Evolutionary conservation across 2,113 vertebrate genomes (phyloP).

Genomic region (Urocynchramus pylzowi): DNA sequence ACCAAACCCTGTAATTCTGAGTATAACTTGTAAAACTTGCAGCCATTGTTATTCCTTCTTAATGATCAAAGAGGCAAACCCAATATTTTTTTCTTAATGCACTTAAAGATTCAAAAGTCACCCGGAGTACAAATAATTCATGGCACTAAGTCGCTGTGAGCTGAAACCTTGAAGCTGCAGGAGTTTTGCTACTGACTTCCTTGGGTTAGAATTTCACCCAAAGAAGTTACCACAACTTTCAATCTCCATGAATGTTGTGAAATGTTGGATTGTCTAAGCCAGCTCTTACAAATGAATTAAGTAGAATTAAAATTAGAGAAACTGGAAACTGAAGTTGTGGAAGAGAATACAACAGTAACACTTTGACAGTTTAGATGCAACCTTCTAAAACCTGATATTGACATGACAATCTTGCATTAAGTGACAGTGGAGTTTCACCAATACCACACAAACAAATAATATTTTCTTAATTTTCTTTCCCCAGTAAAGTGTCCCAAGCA

Average conservation of each 20-base stretch:
- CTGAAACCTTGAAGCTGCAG: not conserved
- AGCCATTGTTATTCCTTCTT: not conserved
- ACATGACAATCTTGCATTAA: not conserved
- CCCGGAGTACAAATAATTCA: not conserved
- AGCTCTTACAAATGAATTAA: not conserved
- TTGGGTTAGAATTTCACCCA: not conserved
- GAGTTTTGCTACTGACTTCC: not conserved
- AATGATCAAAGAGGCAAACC: not conserved
- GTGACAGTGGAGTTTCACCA: not conserved
- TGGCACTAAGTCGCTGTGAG: not conserved
- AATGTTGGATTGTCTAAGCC: not conserved
- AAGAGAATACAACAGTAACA: not conserved
- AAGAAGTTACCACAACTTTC: not conserved
- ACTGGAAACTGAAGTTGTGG: not conserved
- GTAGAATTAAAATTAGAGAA: not conserved
- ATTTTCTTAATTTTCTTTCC: slow-evolving; percentile 19
- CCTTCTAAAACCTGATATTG: not conserved
- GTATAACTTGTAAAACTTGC: not conserved
- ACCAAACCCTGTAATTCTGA: not conserved
- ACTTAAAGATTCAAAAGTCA: not conserved
- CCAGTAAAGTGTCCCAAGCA: not conserved
- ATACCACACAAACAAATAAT: not conserved
- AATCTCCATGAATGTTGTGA: not conserved
- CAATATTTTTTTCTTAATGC: not conserved
- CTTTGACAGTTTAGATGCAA: not conserved